Evolutionary conservation across 2,113 vertebrate species (phyloP).

Genomic region (Rhea pennata): DNA sequence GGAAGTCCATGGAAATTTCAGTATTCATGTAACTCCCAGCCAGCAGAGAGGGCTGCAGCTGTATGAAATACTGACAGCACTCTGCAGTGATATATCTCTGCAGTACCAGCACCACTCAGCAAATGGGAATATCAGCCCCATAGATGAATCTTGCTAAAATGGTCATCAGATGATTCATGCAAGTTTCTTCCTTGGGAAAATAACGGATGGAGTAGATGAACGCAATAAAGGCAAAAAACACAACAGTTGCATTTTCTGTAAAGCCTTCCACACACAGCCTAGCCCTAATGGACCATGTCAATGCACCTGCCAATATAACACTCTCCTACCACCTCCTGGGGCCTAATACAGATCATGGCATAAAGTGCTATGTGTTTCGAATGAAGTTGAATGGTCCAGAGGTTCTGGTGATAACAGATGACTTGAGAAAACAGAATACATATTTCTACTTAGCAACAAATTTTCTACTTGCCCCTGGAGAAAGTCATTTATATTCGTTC

Average conservation of each 20-base stretch:
- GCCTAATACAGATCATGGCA: not conserved
- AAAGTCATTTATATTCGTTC: not conserved
- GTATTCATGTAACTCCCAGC: not conserved
- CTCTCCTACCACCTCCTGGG: not conserved
- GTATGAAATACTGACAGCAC: not conserved
- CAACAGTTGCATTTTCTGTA: not conserved
- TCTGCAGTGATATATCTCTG: not conserved
- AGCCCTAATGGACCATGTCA: not conserved
- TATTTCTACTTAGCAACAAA: not conserved
- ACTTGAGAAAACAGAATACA: not conserved
- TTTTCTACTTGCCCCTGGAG: not conserved
- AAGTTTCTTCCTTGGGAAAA: not conserved
- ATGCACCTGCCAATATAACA: not conserved
- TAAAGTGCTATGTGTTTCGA: not conserved
- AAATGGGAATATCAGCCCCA: not conserved
- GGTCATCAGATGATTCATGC: not conserved
- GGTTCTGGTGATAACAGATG: not conserved
- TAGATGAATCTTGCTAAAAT: not conserved
- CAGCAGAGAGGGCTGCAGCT: not conserved
- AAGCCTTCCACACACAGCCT: not conserved
- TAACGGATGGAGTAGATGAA: not conserved
- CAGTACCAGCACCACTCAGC: not conserved
- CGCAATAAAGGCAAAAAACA: not conserved
- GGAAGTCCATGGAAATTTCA: not conserved
- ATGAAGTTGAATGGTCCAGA: not conserved